Evolutionary conservation across 2,113 vertebrate genomes (phyloP), one percentile per base, ranked within the genome.

Genomic region (Rafetus swinhoei): DNA sequence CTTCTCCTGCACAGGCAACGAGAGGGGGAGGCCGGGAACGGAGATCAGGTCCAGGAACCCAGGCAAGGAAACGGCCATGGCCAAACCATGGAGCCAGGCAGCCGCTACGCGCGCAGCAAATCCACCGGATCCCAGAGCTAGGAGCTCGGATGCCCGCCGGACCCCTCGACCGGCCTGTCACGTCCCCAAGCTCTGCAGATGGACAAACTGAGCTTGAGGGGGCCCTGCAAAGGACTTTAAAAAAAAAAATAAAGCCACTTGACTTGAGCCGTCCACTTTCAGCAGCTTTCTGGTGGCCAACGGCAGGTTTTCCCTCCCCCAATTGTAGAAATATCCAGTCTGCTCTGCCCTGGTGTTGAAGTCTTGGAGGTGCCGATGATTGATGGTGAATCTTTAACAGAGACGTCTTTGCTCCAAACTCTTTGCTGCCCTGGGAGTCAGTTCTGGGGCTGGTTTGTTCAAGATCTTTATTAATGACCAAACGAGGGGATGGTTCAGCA

Each of bases 1-100:
- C 97, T 98, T 99, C 95, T 99, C 98, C 98, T 98, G 97, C 11
- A 27, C 12, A 32, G 24, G 11, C 10, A 1, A 3, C 25, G 55
- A 6, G 6, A 0, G 9, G 4, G 45, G 7, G 11, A 25, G 13
- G 10, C 22, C 3, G 25, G n/a, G 24, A 10, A 11, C 4, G 10
- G 29, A 13, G 52, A 81, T 13, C 11, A 18, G 55, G 79, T 10
- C 52, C 2, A 13, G 79, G 4, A 45, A n/a, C 16, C 1, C 27
- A 18, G 16, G 54, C 52, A 25, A 77, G 45, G 2, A 50, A 35
- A 77, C 39, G 2, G 9, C 8, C 69, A 39, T 22, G n/a, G 69
- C 16, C 16, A 74, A 39, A 22, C 8, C 8, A 19, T 4, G 69
- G 9, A 54, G 9, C 18, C 4, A 35, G 18, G 69, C 3, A 8